Evolutionary conservation across 1,140 invertebrate species (phyloP).

Genomic region (Gonatopus flavifemur): DNA sequence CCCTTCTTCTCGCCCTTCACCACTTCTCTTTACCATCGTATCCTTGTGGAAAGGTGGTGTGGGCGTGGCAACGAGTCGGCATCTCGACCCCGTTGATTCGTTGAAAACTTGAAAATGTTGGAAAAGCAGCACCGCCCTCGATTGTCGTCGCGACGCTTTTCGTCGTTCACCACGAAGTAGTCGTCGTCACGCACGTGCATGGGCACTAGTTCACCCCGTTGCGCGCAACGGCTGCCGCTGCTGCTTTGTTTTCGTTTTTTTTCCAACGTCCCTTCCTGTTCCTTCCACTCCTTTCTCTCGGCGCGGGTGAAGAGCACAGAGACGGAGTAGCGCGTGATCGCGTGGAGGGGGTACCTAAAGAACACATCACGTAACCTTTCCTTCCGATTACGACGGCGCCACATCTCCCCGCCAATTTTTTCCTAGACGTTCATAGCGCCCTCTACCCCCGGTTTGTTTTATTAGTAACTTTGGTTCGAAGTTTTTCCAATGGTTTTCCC

Average conservation of each 20-base stretch:
- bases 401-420: slow-evolving; percentile 41
- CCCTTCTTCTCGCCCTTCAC: too few species aligned
- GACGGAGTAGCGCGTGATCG: too few species aligned
- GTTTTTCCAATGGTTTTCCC: too few species aligned
- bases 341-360: neutral
- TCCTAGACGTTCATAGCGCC: slow-evolving; percentile 34
- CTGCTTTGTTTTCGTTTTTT: neutral
- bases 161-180: slow-evolving; percentile 20
- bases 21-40: too few species aligned
- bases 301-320: neutral
- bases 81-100: slow-evolving; percentile 57
- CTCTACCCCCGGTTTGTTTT: too few species aligned
- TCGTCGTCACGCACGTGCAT: slow-evolving; percentile 36
- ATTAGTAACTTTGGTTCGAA: too few species aligned
- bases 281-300: slow-evolving; percentile 10
- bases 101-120: slow-evolving; percentile 60
- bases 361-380: too few species aligned
- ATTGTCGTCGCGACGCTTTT: slow-evolving; percentile 35
- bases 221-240: slow-evolving; percentile 24
- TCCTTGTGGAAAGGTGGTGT: slow-evolving; percentile 50
- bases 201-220: slow-evolving; percentile 25
- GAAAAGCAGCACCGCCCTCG: slow-evolving; percentile 57
- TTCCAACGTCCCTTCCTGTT: slow-evolving; percentile 6
- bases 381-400: slow-evolving; percentile 34
- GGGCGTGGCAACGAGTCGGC: slow-evolving; percentile 55